Base-by-base conservation (phyloP, 1,140 invertebrate genomes). In the Daktulosphaira vitifoliae region DNA sequence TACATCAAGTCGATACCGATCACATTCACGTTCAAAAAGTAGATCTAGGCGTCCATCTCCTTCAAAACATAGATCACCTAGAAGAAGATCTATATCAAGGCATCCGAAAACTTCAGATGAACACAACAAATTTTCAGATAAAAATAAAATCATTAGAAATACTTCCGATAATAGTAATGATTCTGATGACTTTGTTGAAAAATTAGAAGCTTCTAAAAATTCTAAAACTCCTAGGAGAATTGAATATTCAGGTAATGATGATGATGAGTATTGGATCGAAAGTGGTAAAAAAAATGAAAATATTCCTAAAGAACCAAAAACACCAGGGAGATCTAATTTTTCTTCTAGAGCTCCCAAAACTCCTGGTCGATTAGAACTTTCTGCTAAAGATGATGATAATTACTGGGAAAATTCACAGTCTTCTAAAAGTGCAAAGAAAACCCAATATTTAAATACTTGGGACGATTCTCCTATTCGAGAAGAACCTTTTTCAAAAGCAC, bases 171-270 rank as follows among this genome's bases (percentile, higher is more conserved):
- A n/a, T n/a, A 42, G 29, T 46, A 46, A 62, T 48, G 44, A 62
- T 46, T 62, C 56, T 46, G 56, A 62, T 62, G 56, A 62, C 38
- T 62, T 62, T 62, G 56, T 62, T 4, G 56, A 62, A 46, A 62
- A 62, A 22, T 62, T 62, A 48, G 44, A 62, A 62, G 56, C 56
- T 8, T 56, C 33, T 16, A 62, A 62, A 62, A 15, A 42, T 20
- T 46, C 56, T 48, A 62, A 62, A 9, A 62, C 56, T 20, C 56
- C 56, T 15, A 25, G 56, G 8, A 26, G 42, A 33, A 16, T 26
- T 33, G 42, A 62, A 6, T 62, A 62, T 62, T 15, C 42, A 15
- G 42, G 44, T 20, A 62, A 62, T 29, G 44, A 42, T 48, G 18
- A 62, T 46, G 56, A 62, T 46, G 56, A 62, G 15, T 62, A 62